Evolutionary conservation across 2,888 invertebrate species (phyloP).

Genomic region (Leptogaster cylindrica): DNA sequence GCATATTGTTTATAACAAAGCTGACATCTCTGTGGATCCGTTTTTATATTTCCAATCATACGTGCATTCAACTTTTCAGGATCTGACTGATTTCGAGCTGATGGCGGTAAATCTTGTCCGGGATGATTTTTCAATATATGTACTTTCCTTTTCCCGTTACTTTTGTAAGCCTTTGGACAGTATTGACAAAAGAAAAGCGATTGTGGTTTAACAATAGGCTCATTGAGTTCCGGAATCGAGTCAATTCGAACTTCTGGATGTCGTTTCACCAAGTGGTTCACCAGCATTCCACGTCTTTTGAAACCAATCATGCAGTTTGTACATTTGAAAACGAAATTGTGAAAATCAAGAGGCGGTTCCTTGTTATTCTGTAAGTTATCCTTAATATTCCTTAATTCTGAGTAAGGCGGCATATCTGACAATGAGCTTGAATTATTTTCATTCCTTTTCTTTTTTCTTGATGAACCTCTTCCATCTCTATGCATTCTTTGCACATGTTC

Average conservation of each 20-base stretch:
- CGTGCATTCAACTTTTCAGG: constrained; percentile 71
- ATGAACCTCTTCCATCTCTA: constrained; percentile 42
- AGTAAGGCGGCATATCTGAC: neutral
- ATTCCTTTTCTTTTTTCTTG: constrained; percentile 30
- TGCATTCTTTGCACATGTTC: constrained; percentile 48
- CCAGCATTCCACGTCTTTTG: constrained; percentile 83
- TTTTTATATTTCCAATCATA: constrained; percentile 75
- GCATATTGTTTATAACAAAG: constrained; percentile 90
- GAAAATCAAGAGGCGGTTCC: constrained; percentile 68
- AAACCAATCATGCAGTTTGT: constrained; percentile 66
- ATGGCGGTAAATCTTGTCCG: constrained; percentile 65
- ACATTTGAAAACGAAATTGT: constrained; percentile 74
- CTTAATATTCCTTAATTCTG: neutral
- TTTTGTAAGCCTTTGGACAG: constrained; percentile 84
- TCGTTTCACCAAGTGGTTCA: constrained; percentile 83
- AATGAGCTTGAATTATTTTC: too few relatives aligned
- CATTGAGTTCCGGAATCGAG: constrained; percentile 74
- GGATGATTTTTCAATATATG: constrained; percentile 86
- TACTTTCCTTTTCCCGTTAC: constrained; percentile 81
- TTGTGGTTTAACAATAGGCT: constrained; percentile 78
- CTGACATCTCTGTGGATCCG: constrained; percentile 73
- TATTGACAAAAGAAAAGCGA: constrained; percentile 84
- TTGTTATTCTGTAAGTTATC: constrained; percentile 48
- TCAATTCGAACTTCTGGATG: constrained; percentile 72
- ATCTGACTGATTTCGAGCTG: constrained; percentile 60